Evolutionary conservation across 1,140 invertebrate species (phyloP).

Genomic region (Apocrypta bakeri): DNA sequence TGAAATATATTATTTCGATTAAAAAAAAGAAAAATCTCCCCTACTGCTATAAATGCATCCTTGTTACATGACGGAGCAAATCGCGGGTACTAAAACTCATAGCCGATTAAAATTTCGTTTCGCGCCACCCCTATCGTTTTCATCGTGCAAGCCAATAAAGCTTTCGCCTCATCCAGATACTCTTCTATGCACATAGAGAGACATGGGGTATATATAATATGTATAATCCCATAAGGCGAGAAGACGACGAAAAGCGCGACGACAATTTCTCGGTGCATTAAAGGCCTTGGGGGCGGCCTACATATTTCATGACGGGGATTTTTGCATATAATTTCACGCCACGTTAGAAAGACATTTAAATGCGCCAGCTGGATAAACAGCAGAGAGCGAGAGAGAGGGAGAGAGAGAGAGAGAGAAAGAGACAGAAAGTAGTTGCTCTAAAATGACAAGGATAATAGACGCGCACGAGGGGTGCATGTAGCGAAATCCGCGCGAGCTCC

Average conservation of each 20-base stretch:
- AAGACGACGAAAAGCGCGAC: constrained; percentile 62
- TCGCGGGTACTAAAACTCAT: constrained; percentile 29
- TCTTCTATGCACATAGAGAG: no score
- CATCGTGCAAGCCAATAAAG: background rate
- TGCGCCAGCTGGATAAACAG: constrained; percentile 74
- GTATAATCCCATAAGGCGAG: constrained; percentile 65
- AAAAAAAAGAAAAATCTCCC: constrained; percentile 8
- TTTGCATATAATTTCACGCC: constrained; percentile 76
- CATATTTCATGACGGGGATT: constrained; percentile 72
- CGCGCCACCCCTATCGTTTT: constrained; percentile 39
- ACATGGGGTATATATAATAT: constrained; percentile 49
- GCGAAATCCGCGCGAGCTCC: constrained; percentile 27
- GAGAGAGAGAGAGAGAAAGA: constrained; percentile 51
- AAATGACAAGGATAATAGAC: constrained; percentile 28
- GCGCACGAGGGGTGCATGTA: constrained; percentile 50
- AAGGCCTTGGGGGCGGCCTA: constrained; percentile 57
- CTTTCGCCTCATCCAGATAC: background rate
- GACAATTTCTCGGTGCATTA: constrained; percentile 74
- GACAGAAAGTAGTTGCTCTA: constrained; percentile 51
- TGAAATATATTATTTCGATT: constrained; percentile 4
- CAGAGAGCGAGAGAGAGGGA: constrained; percentile 50
- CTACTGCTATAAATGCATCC: background rate
- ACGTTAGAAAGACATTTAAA: constrained; percentile 74
- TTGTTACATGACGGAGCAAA: constrained; percentile 13
- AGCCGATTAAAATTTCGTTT: constrained; percentile 51